Conservation (phyloP, 1,140 invertebrate genomes). For the Halyomorpha halys region DNA sequence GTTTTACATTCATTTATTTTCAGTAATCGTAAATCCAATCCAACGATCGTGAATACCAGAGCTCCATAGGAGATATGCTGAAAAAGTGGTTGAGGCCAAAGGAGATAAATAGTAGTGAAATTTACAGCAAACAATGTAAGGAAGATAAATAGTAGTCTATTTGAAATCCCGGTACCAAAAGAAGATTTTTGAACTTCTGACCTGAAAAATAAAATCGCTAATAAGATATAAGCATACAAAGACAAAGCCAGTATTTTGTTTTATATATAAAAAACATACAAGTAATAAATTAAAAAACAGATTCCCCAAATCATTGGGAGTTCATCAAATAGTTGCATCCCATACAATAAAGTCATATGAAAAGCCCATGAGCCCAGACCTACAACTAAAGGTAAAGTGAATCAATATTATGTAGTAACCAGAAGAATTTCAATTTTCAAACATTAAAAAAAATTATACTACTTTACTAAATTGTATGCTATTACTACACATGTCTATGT, state of each 20-base stretch:
- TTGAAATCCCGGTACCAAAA: constrained; percentile 23
- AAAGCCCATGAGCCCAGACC: constrained; percentile 33
- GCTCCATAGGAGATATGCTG: constrained; percentile 32
- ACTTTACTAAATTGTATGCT: no score
- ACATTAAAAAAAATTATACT: no score
- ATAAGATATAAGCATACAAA: not conserved
- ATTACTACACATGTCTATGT: no score
- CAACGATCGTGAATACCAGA: constrained; percentile 29
- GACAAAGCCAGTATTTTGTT: not conserved
- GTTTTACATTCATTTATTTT: constrained; percentile 28
- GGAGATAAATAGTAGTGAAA: constrained; percentile 31
- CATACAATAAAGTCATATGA: constrained; percentile 34
- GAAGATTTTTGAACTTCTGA: constrained; percentile 24
- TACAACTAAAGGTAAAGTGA: constrained; percentile 29
- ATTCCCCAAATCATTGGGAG: constrained; percentile 34
- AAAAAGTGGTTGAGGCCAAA: constrained; percentile 32
- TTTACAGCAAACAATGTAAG: constrained; percentile 23
- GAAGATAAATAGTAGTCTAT: constrained; percentile 26
- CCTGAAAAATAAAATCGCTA: constrained; percentile 12
- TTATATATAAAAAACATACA: constrained; percentile 28
- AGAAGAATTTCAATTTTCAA: not conserved
- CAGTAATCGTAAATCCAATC: constrained; percentile 29
- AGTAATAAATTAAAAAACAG: constrained; percentile 30
- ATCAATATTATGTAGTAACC: not conserved
- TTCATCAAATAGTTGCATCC: constrained; percentile 34